Evolutionary conservation across 1,140 invertebrate genomes (phyloP), one percentile per base, ranked within the genome.

Genomic region (Zaprionus lachaisei): DNA sequence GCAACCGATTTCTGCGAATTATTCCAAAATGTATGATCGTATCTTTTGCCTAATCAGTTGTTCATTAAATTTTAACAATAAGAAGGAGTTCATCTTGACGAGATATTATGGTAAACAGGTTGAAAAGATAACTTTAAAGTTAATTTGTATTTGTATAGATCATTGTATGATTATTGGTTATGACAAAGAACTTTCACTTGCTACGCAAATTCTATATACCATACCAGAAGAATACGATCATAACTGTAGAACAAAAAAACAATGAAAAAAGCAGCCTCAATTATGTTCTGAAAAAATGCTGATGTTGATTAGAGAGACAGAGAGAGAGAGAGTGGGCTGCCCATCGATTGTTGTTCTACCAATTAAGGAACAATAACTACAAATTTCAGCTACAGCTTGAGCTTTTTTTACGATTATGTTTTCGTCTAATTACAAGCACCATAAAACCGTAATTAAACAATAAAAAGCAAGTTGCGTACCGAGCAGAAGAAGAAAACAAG

Each of bases 381-480:
- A 62, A 72, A 67, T 75, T 72, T 49, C 26, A 69, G 57, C 78
- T n/a, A 66, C 44, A 69, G 65, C 58, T 65, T 70, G 11, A 49
- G 15, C 38, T 61, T 67, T 74, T 78, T 67, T 80, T 72, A 78
- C 61, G 77, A 71, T 80, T 69, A 78, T 71, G 77, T 68, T 81
- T 75, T 75, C n/a, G 5, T 61, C 81, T 70, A 89, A 89, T 87
- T 84, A 87, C 66, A 54, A 70, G 73, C 81, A 76, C 68, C 28
- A 84, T 84, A 77, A 84, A 76, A 79, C 76, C 74, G 83, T 89
- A 84, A 87, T 87, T 81, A 61, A 86, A 72, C 71, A 81, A 73
- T 89, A 72, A 84, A 80, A 81, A 67, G 38, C 24, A 58, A 65
- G 54, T 55, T 66, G 55, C 12, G 20, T 51, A 17, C 7, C 2